These are phyloP conservation scores for Sebastiscus albofasciatus DNA, from an alignment of 2,797 vertebrate species.

Conservation along the genomic window DNA sequence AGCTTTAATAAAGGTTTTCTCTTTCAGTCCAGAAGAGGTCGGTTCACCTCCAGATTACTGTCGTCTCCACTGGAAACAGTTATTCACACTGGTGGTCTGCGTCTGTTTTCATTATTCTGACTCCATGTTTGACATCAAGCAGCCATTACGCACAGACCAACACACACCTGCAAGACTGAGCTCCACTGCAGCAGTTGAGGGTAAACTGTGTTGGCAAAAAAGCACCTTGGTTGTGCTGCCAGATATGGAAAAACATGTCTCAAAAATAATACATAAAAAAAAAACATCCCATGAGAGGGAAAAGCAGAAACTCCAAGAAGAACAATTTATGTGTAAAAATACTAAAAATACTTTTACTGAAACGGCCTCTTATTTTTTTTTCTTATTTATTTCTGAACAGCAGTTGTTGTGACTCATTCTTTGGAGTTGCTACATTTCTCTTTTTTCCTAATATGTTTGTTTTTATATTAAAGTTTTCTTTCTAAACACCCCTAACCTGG, in stretches of 20 bases:
- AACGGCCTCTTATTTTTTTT: too few relatives aligned
- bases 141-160: neutral
- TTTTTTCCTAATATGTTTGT: neutral
- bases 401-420: neutral
- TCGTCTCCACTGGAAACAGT: neutral
- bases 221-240: neutral
- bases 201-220: neutral
- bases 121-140: neutral
- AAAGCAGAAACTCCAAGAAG: neutral
- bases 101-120: neutral
- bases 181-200: neutral
- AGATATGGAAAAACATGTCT: neutral
- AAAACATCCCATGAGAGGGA: neutral
- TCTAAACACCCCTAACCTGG: neutral
- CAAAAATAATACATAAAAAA: neutral
- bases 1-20: conserved; percentile 17
- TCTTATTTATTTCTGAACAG: neutral
- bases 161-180: neutral
- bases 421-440: neutral
- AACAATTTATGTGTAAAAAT: neutral
- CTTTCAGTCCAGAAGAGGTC: conserved; percentile 2
- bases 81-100: neutral
- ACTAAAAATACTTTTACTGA: neutral
- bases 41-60: conserved; percentile 18
- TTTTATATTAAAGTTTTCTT: neutral